Evolutionary conservation across 2,888 invertebrate species (phyloP).

Genomic region (Zhengitettix transpicula): DNA sequence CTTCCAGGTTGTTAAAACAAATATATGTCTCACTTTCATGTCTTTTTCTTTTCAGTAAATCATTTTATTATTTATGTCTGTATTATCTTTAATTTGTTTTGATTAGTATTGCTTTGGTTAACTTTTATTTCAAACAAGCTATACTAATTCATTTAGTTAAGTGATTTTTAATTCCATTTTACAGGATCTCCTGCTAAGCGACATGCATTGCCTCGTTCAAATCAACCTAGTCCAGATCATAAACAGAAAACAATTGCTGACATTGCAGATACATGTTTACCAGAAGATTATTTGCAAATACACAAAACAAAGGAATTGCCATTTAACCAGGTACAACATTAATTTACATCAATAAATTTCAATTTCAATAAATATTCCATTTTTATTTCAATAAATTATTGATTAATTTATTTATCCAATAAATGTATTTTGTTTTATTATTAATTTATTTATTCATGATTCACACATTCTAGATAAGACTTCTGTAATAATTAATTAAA

Average conservation of each 20-base stretch:
- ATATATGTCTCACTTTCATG: not conserved
- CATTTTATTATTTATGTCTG: no score
- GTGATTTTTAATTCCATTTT: not conserved
- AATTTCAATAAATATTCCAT: not conserved
- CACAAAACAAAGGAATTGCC: constrained; percentile 17
- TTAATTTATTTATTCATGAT: no score
- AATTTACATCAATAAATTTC: no score
- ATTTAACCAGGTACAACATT: constrained; percentile 18
- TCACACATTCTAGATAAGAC: no score
- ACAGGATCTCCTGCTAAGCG: constrained; percentile 18
- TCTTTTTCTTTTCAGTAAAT: no score
- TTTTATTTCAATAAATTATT: not conserved
- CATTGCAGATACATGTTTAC: constrained; percentile 1
- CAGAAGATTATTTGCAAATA: constrained; percentile 15
- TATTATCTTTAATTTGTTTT: no score
- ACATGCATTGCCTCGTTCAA: constrained; percentile 8
- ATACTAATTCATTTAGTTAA: no score
- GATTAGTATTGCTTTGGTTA: no score
- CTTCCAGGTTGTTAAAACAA: constrained; percentile 25
- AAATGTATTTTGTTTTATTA: no score
- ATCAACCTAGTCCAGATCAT: constrained; percentile 17
- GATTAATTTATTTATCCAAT: no score
- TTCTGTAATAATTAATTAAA: no score
- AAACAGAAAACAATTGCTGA: constrained; percentile 1
- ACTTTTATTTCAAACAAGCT: no score